A percentile compares a stretch with the other conserved stretches of the same genome.
Conservation (phyloP, 2,888 invertebrate species). For the Lasioglossum vierecki region DNA sequence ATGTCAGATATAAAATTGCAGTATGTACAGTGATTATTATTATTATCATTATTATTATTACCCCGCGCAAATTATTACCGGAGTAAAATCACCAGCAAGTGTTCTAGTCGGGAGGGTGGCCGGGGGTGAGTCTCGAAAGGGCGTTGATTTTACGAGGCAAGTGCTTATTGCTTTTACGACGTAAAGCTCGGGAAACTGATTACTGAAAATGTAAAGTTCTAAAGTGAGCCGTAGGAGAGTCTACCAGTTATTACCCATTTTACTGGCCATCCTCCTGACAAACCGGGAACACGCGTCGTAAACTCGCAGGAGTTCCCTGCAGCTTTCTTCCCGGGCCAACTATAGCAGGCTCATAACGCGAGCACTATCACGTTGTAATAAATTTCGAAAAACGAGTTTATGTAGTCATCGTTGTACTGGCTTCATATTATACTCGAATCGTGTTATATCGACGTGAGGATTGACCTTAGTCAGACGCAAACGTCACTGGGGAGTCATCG, state of each 20-base stretch:
- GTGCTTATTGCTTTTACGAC: slow-evolving; percentile 12
- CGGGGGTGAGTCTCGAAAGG: neutral
- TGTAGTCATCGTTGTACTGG: neutral
- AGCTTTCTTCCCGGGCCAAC: slow-evolving; percentile 21
- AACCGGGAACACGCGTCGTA: slow-evolving; percentile 56
- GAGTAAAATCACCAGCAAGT: neutral
- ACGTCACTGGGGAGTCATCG: neutral
- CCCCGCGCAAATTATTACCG: neutral
- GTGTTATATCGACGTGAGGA: neutral
- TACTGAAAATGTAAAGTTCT: slow-evolving; percentile 13
- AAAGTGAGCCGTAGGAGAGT: slow-evolving; percentile 58
- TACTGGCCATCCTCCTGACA: slow-evolving; percentile 52
- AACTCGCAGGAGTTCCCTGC: slow-evolving; percentile 59
- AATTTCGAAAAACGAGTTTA: slow-evolving; percentile 3
- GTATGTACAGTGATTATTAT: neutral
- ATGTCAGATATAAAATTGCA: too few relatives aligned
- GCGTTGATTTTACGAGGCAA: neutral
- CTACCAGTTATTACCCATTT: slow-evolving; percentile 60
- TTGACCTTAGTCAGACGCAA: neutral
- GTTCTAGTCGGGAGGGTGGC: too few relatives aligned
- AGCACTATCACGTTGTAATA: neutral
- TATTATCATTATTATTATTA: neutral
- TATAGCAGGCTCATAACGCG: slow-evolving; percentile 10
- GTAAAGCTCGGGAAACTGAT: slow-evolving; percentile 2
- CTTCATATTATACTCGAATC: neutral